Conservation (phyloP, 2,113 vertebrate species). For the Lophius piscatorius region DNA sequence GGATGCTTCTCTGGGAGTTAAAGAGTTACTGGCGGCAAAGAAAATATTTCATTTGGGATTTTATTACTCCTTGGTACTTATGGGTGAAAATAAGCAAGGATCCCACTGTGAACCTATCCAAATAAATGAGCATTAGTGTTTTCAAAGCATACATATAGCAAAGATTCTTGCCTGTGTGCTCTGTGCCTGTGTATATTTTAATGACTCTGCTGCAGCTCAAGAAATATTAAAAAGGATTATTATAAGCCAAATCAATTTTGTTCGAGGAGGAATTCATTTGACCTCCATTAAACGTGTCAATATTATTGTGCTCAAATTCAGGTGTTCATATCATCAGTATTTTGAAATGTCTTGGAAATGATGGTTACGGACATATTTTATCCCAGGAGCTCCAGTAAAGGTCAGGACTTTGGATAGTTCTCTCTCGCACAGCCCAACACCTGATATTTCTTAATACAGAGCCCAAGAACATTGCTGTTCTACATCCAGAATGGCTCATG, state of each 20-base stretch:
- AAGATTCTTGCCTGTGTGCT: constrained; percentile 47
- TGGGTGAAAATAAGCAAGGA: constrained; percentile 70
- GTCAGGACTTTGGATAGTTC: constrained; percentile 16
- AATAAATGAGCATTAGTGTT: constrained; percentile 75
- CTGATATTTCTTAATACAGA: constrained; percentile 10
- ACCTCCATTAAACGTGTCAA: constrained; percentile 60
- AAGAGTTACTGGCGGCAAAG: constrained; percentile 57
- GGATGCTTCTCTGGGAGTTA: constrained; percentile 47
- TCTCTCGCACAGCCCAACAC: neutral
- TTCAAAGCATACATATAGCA: constrained; percentile 67
- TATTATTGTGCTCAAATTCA: constrained; percentile 53
- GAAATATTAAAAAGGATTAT: constrained; percentile 43
- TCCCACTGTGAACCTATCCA: constrained; percentile 67
- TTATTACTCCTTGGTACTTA: constrained; percentile 73
- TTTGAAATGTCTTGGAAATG: constrained; percentile 21
- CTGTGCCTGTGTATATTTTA: constrained; percentile 60
- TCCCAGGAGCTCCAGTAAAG: constrained; percentile 26
- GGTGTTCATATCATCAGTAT: constrained; percentile 38
- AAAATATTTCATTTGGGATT: constrained; percentile 78
- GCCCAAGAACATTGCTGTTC: neutral
- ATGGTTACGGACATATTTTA: constrained; percentile 21
- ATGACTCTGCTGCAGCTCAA: constrained; percentile 35
- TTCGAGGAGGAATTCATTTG: constrained; percentile 42
- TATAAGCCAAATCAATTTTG: constrained; percentile 52
- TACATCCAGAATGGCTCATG: neutral